Percentiles rank a stretch among this genome's conserved stretches.
These are phyloP conservation scores for Oncorhynchus clarkii DNA, from an alignment of 2,113 vertebrate genomes.

Conservation along the genomic window DNA sequence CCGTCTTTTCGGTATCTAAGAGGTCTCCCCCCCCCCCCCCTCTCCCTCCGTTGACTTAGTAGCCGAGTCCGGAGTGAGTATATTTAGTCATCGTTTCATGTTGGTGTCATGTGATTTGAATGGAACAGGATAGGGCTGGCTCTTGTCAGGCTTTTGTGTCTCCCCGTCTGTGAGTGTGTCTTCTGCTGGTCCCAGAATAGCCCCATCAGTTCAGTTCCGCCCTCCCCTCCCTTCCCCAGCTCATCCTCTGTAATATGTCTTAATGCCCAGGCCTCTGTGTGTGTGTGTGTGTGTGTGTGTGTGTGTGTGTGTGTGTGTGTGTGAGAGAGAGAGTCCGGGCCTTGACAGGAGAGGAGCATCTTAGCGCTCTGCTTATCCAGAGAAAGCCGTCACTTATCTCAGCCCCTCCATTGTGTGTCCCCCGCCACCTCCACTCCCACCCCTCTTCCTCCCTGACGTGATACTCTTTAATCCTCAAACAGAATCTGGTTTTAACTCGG, in stretches of 20 bases:
- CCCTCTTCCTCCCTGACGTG: constrained; percentile 65
- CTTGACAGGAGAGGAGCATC: constrained; percentile 70
- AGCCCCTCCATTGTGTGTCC: constrained; percentile 61
- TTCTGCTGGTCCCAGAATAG: constrained; percentile 73
- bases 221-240: constrained; percentile 37
- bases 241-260: constrained; percentile 74
- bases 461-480: constrained; percentile 79
- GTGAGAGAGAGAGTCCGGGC: constrained; percentile 34
- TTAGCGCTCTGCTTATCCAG: constrained; percentile 72
- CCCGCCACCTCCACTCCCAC: constrained; percentile 46
- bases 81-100: constrained; percentile 66
- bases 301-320: no score
- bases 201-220: constrained; percentile 61
- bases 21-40: neutral
- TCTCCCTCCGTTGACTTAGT: neutral
- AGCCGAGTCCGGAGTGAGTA: constrained; percentile 34
- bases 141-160: constrained; percentile 70
- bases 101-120: constrained; percentile 66
- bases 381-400: constrained; percentile 74
- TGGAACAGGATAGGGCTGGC: constrained; percentile 70
- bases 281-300: neutral
- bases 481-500: constrained; percentile 83
- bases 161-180: constrained; percentile 68
- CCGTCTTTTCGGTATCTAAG: constrained; percentile 1
- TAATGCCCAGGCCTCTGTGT: constrained; percentile 64